Conservation (phyloP, 2,888 invertebrate genomes). For the Caenorhabditis sp. region DNA sequence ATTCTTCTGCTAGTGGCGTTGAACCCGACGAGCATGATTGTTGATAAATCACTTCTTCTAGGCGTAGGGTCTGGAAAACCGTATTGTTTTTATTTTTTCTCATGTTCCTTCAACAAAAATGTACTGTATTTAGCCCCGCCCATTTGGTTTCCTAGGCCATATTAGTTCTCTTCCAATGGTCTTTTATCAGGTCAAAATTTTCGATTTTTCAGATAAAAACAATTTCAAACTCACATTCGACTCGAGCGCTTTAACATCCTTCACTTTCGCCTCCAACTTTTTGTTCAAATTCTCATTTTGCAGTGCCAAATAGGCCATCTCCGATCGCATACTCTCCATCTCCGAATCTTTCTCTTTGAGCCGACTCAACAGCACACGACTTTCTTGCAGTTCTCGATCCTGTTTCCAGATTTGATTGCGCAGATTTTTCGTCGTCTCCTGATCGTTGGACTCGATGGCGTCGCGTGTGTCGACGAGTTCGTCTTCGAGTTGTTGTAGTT, state of each 20-base stretch:
- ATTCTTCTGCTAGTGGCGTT: conserved; percentile 53
- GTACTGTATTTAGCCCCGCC: too few relatives aligned
- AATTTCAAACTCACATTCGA: not conserved
- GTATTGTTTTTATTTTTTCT: too few relatives aligned
- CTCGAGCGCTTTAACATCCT: conserved; percentile 42
- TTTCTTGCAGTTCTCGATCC: conserved; percentile 37
- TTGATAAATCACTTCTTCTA: conserved; percentile 48
- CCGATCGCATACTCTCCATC: conserved; percentile 36
- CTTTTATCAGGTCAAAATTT: too few relatives aligned
- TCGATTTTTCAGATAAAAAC: not conserved
- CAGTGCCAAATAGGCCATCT: conserved; percentile 45
- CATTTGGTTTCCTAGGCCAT: too few relatives aligned
- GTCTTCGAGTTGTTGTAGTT: conserved; percentile 21
- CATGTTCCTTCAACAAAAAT: too few relatives aligned
- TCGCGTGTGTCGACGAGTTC: conserved; percentile 25
- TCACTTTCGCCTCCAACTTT: conserved; percentile 46
- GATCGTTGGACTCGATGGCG: conserved; percentile 20
- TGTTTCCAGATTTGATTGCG: conserved; percentile 37
- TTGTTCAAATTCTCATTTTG: conserved; percentile 49
- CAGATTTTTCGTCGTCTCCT: conserved; percentile 21
- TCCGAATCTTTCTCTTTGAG: conserved; percentile 33
- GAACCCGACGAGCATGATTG: conserved; percentile 59
- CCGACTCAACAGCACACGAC: conserved; percentile 20
- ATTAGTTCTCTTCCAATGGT: too few relatives aligned
- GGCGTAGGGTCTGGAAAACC: conserved; percentile 33